A percentile compares a stretch with the other conserved stretches of the same genome.
These are phyloP conservation scores for Tridacna gigas DNA, from an alignment of 2,888 invertebrate genomes.

Conservation along the genomic window DNA sequence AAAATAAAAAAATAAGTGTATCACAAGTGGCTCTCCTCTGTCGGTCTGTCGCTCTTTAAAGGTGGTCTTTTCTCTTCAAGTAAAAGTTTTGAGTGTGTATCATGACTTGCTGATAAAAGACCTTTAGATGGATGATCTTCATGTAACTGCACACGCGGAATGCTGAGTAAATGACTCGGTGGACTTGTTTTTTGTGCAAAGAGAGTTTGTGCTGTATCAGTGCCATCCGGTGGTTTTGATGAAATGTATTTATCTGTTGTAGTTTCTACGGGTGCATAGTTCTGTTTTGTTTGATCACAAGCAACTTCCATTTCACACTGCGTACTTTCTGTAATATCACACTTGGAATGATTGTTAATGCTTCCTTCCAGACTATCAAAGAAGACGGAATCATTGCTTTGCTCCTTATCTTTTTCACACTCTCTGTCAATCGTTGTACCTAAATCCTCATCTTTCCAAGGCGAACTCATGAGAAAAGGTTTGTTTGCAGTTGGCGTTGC, in stretches of 20 bases:
- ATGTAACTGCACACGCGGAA: conserved; percentile 16
- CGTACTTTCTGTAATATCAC: background rate
- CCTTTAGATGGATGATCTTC: background rate
- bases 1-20: background rate
- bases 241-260: conserved; percentile 2
- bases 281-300: conserved; percentile 33
- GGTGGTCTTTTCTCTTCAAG: conserved; percentile 40
- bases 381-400: conserved; percentile 23
- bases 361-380: conserved; percentile 24
- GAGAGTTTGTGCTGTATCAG: background rate
- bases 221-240: conserved; percentile 4
- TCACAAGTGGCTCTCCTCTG: conserved; percentile 62
- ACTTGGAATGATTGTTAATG: conserved; percentile 35
- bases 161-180: conserved; percentile 5
- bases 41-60: conserved; percentile 26
- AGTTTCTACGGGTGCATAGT: conserved; percentile 34
- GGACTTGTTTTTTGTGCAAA: background rate
- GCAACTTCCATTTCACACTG: background rate
- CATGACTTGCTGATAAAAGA: background rate
- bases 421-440: background rate
- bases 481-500: conserved; percentile 42
- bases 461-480: conserved; percentile 9
- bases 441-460: background rate
- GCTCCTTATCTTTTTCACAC: background rate
- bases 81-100: conserved; percentile 6